These are phyloP conservation scores for Amphimallon solstitiale DNA, from an alignment of 2,888 invertebrate genomes.

Conservation along the genomic window DNA sequence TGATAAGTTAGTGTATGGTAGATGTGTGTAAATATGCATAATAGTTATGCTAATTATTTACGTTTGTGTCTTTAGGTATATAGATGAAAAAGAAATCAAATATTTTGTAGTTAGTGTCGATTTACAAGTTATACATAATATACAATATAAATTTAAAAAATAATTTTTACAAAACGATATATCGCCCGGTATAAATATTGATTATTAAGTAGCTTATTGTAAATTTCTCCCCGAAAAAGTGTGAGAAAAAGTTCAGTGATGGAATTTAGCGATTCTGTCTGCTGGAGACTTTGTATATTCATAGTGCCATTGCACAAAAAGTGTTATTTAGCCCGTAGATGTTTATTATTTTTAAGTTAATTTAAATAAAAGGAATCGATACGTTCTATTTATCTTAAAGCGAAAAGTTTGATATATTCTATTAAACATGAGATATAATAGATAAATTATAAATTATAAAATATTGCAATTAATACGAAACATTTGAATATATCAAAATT, in stretches of 20 bases:
- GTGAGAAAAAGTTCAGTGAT: constrained; percentile 56
- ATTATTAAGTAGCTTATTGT: background rate
- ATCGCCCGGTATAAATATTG: constrained; percentile 10
- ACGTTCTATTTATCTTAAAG: constrained; percentile 37
- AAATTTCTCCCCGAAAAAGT: constrained; percentile 27
- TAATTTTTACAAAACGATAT: constrained; percentile 35
- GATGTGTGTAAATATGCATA: constrained; percentile 39
- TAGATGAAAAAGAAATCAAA: constrained; percentile 39
- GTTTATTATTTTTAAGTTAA: constrained; percentile 55
- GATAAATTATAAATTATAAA: background rate
- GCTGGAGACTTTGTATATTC: constrained; percentile 56
- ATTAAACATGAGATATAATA: background rate
- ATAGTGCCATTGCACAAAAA: constrained; percentile 62
- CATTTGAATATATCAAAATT: constrained; percentile 59
- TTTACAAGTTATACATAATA: constrained; percentile 25
- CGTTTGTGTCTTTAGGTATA: constrained; percentile 33
- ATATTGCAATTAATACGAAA: constrained; percentile 19
- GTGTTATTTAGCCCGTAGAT: constrained; percentile 60
- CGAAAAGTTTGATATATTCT: constrained; percentile 61
- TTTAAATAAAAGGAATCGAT: constrained; percentile 38
- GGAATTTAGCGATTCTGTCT: constrained; percentile 63
- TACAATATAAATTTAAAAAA: constrained; percentile 5
- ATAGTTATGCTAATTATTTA: constrained; percentile 25
- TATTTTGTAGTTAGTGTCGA: constrained; percentile 48
- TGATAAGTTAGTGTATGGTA: constrained; percentile 32